Conservation (phyloP, 2,113 vertebrate genomes). For the Hylia prasina region DNA sequence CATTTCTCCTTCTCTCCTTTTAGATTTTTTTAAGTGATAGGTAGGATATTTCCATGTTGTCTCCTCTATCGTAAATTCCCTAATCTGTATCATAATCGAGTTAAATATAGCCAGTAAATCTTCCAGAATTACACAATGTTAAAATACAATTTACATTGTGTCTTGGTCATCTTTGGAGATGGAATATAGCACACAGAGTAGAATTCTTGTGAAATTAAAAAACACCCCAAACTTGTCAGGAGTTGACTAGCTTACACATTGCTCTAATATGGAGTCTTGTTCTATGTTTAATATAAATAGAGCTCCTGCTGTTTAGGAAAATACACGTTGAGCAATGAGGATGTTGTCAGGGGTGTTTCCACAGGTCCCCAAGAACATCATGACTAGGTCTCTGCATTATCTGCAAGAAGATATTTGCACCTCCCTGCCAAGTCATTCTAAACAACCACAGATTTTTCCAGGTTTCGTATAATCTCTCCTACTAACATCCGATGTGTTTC, state of each 20-base stretch:
- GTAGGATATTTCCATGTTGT: neutral
- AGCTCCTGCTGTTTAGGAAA: neutral
- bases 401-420: neutral
- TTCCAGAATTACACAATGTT: neutral
- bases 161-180: neutral
- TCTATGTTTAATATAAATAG: neutral
- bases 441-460: neutral
- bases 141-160: neutral
- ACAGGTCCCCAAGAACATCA: neutral
- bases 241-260: neutral
- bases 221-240: neutral
- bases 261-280: neutral
- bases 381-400: neutral
- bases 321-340: neutral
- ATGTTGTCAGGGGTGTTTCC: neutral
- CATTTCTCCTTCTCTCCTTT: neutral
- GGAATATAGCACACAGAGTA: neutral
- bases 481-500: neutral
- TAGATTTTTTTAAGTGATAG: neutral
- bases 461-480: neutral
- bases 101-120: neutral
- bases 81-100: neutral
- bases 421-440: neutral
- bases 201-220: neutral
- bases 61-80: neutral